Percentiles rank a stretch among this genome's conserved stretches.
These are phyloP conservation scores for Catocala sponsa DNA, from an alignment of 2,888 invertebrate genomes.

Conservation along the genomic window DNA sequence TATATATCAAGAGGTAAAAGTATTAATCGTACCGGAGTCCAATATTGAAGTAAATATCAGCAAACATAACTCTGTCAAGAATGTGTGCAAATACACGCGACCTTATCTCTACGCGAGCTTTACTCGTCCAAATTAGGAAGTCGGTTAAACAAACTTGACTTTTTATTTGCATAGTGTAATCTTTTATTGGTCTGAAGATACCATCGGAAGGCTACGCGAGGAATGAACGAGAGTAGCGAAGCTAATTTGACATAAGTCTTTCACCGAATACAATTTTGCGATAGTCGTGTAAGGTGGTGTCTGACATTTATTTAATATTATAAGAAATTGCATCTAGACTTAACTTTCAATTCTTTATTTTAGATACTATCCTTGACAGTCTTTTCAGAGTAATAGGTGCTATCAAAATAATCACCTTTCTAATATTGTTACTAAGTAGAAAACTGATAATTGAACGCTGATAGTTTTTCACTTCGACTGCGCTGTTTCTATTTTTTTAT, in stretches of 20 bases:
- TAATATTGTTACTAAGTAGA: conserved; percentile 28
- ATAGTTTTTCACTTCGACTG: conserved; percentile 13
- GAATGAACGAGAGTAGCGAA: conserved; percentile 6
- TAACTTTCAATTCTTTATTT: not conserved
- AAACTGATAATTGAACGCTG: conserved; percentile 35
- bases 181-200: conserved; percentile 14
- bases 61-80: conserved; percentile 19
- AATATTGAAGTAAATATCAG: conserved; percentile 29
- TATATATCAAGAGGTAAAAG: not conserved
- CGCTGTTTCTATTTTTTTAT: conserved; percentile 6
- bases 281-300: conserved; percentile 4
- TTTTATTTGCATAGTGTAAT: not conserved
- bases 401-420: conserved; percentile 32
- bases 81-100: conserved; percentile 18
- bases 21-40: conserved; percentile 13
- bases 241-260: conserved; percentile 3
- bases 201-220: not conserved
- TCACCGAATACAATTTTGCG: not conserved
- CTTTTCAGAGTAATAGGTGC: conserved; percentile 16
- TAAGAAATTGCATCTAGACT: not conserved
- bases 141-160: conserved; percentile 9
- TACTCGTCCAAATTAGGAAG: conserved; percentile 20
- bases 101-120: conserved; percentile 9
- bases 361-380: conserved; percentile 1
- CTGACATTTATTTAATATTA: not conserved